These are phyloP conservation scores for Pluvianellus socialis DNA, from an alignment of 2,113 vertebrate genomes.

Conservation along the genomic window DNA sequence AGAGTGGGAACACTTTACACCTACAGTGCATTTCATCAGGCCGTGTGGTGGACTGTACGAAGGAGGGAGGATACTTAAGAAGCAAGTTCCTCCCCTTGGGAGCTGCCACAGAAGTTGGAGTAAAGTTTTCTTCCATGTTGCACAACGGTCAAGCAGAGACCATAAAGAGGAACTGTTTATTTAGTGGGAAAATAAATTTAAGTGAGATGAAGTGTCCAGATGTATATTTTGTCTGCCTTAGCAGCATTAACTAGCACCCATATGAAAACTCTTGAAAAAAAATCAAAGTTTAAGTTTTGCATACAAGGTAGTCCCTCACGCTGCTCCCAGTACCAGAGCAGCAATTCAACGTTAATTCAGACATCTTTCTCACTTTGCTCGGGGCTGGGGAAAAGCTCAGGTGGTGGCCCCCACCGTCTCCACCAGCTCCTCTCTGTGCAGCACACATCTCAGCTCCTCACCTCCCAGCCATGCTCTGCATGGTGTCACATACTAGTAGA, in stretches of 20 bases:
- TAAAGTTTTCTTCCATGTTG: not conserved
- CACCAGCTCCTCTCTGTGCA: not conserved
- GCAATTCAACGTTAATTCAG: not conserved
- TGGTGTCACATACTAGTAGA: not conserved
- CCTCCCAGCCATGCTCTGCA: not conserved
- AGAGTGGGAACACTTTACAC: not conserved
- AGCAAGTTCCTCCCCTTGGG: not conserved
- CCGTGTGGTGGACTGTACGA: rapidly evolving
- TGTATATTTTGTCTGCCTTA: not conserved
- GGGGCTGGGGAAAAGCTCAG: not conserved
- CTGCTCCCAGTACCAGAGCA: not conserved
- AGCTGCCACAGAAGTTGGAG: not conserved
- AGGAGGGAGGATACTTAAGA: not conserved
- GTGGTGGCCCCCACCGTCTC: not conserved
- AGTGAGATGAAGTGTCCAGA: not conserved
- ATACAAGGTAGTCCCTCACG: not conserved
- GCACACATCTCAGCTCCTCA: not conserved
- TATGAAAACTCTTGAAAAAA: not conserved
- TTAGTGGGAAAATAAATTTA: not conserved
- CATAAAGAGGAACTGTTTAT: not conserved
- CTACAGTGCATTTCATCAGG: not conserved
- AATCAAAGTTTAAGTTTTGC: not conserved
- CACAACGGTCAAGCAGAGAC: not conserved
- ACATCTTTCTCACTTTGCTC: not conserved
- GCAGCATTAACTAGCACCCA: not conserved